A percentile compares a stretch with the other conserved stretches of the same genome.
phyloP scores from a whole-genome alignment of 2,888 invertebrate genomes.

The Teleogryllus oceanicus region DNA sequence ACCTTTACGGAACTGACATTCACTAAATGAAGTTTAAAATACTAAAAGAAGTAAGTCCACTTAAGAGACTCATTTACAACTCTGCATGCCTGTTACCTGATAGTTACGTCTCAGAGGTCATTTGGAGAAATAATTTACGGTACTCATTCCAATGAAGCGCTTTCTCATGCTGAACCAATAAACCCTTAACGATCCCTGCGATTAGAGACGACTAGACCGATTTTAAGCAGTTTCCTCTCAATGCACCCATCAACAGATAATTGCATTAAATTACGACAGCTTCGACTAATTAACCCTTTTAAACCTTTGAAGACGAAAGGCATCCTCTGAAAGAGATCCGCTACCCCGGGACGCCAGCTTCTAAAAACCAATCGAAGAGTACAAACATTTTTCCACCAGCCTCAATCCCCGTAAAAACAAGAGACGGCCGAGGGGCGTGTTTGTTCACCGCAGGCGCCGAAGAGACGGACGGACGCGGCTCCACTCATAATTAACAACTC shows the following conservation, averaged over 20 bases:
- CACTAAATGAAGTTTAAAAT: too few relatives aligned
- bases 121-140: too few relatives aligned
- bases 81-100: too few relatives aligned
- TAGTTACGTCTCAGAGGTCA: too few relatives aligned
- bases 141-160: background rate
- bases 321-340: background rate
- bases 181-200: background rate
- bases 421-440: background rate
- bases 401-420: background rate
- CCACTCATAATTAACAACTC: conserved; percentile 18
- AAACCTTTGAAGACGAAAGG: background rate
- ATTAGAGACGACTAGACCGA: background rate
- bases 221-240: background rate
- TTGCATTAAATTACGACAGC: conserved; percentile 8
- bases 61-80: too few relatives aligned
- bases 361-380: background rate
- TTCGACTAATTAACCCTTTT: background rate
- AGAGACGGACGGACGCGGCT: background rate
- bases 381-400: background rate
- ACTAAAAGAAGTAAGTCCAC: too few relatives aligned
- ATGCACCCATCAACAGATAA: background rate
- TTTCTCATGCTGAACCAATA: background rate
- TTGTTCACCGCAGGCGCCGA: background rate
- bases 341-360: background rate
- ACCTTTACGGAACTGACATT: too few relatives aligned